Base-by-base conservation (phyloP, 2,888 invertebrate species). In the Torymus tubicola region DNA sequence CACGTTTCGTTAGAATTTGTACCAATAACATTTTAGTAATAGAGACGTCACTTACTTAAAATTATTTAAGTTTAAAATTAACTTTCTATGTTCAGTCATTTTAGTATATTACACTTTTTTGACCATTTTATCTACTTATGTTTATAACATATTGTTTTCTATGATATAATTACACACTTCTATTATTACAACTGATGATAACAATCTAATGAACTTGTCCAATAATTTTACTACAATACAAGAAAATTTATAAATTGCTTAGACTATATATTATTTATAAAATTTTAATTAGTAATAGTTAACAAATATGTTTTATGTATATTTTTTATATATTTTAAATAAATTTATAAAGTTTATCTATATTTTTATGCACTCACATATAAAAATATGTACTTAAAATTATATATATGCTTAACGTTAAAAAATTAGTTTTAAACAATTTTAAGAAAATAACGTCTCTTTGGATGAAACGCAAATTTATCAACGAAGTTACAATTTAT, bases 401-500 rank as follows among this genome's bases (percentile, higher is more conserved):
- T 60, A 71, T 57, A 16, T 61, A 60, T 80, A 14, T 21, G 52
- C 65, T 77, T 55, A 81, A 18, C 4, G 13, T 10, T 67, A 72
- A 77, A 81, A 78, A 69, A 65, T 73, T 73, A 63, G 65, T 74
- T 73, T 78, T 70, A 77, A 81, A 60, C 69, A 64, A 81, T 78
- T 81, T 81, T 71, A 78, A 78, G 78, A 64, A 81, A 81, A 77
- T 74, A 81, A 81, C 78, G 78, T 58, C 74, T 78, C 78, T 24
- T 50, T 52, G 14, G 42, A 69, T 70, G 42, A 64, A 74, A 74
- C 21, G 18, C 53, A 67, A 80, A 58, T 57, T 42, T 64, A 67
- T 77, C 50, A 14, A 55, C 31, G 65, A 81, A 81, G 76, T 76
- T 80, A 76, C 76, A 80, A 76, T 76, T 81, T 58, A 69, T 74